Conservation (phyloP, 2,113 vertebrate species). For the Oxygymnocypris stewartii region DNA sequence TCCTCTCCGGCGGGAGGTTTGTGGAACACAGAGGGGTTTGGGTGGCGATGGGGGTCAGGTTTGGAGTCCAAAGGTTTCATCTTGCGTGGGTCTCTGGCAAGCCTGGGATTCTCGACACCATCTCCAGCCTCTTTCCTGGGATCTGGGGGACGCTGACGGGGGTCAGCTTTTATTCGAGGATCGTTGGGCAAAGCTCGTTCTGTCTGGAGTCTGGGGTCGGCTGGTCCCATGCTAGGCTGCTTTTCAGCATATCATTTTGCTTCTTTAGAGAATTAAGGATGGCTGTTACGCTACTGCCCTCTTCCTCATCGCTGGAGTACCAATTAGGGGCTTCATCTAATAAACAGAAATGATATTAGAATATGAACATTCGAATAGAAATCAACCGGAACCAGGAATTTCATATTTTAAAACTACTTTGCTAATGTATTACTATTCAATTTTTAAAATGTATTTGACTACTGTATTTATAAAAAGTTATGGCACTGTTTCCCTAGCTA, state of each 20-base stretch:
- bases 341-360: slow-evolving; percentile 36
- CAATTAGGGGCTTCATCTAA: slow-evolving; percentile 93
- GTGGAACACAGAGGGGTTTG: slow-evolving; percentile 55
- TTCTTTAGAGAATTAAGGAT: slow-evolving; percentile 93
- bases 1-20: slow-evolving; percentile 83
- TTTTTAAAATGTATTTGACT: neutral
- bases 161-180: slow-evolving; percentile 81
- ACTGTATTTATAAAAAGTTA: neutral
- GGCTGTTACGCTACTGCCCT: slow-evolving; percentile 88
- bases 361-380: neutral
- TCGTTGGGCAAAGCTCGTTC: slow-evolving; percentile 81
- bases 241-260: slow-evolving; percentile 85
- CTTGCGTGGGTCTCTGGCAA: slow-evolving; percentile 86
- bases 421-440: neutral
- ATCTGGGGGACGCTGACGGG: slow-evolving; percentile 78
- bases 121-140: slow-evolving; percentile 77
- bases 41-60: slow-evolving; percentile 62
- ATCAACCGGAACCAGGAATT: neutral
- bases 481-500: too few species aligned
- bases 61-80: slow-evolving; percentile 75
- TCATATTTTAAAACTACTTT: neutral
- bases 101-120: slow-evolving; percentile 75
- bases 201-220: slow-evolving; percentile 87
- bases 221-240: slow-evolving; percentile 55
- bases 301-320: slow-evolving; percentile 97